Evolutionary conservation across 2,888 invertebrate species (phyloP).

Genomic region (Meghimatium bilineatum): DNA sequence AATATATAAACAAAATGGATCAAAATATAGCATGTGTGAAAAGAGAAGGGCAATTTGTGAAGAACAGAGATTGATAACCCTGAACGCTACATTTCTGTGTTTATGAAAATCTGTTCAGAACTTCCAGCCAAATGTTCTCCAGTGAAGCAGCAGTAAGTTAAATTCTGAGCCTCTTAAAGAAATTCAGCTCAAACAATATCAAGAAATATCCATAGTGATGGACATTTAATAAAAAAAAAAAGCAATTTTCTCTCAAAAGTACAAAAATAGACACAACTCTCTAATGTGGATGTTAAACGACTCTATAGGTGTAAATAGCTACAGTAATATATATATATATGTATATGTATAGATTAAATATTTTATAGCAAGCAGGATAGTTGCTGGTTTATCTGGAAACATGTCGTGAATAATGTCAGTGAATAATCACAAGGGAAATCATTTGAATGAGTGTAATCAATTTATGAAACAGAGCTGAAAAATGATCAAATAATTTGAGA

Average conservation of each 20-base stretch:
- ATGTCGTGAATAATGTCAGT: background rate
- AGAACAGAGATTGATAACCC: background rate
- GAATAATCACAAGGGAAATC: background rate
- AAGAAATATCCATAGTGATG: constrained; percentile 22
- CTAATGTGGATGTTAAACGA: constrained; percentile 35
- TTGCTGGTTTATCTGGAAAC: constrained; percentile 4
- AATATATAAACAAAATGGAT: background rate
- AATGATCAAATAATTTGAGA: too few species aligned
- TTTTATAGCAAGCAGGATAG: constrained; percentile 32
- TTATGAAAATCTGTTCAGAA: constrained; percentile 5
- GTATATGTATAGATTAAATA: constrained; percentile 35
- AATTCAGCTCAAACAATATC: constrained; percentile 34
- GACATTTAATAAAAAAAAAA: constrained; percentile 3
- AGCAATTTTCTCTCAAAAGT: constrained; percentile 19
- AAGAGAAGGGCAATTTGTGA: background rate
- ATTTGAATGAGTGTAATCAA: background rate
- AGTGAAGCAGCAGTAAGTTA: background rate
- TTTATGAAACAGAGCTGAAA: background rate
- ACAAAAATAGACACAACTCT: constrained; percentile 45
- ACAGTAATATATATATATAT: constrained; percentile 37
- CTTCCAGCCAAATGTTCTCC: constrained; percentile 8
- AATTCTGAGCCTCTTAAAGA: constrained; percentile 15
- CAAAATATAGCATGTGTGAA: background rate
- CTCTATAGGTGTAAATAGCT: constrained; percentile 40
- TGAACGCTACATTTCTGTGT: background rate